Percentiles rank a stretch among this genome's conserved stretches.
phyloP scores from a whole-genome alignment of 1,140 invertebrate species.

The Drosophila orena region DNA sequence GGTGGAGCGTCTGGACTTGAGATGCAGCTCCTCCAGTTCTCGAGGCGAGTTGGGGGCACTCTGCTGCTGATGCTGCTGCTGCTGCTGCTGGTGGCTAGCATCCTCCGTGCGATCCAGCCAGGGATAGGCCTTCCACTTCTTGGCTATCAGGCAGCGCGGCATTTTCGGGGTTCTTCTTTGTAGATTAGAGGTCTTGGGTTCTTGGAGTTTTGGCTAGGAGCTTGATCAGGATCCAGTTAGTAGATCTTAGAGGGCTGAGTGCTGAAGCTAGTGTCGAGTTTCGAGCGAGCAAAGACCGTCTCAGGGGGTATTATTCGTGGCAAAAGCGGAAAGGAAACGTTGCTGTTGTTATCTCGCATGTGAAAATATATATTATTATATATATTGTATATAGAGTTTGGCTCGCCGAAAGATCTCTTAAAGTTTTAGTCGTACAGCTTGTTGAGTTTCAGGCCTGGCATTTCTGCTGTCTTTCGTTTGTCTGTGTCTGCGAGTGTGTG shows the following conservation, averaged over 20 bases:
- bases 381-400: constrained; percentile 49
- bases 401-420: constrained; percentile 73
- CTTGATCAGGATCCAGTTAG: constrained; percentile 30
- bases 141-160: constrained; percentile 95
- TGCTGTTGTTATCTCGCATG: constrained; percentile 74
- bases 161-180: constrained; percentile 84
- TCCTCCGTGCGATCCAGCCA: constrained; percentile 90
- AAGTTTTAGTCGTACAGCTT: constrained; percentile 59
- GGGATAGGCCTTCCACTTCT: constrained; percentile 95
- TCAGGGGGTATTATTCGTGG: constrained; percentile 64
- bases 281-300: constrained; percentile 79
- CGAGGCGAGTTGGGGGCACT: constrained; percentile 56
- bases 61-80: constrained; percentile 12
- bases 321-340: constrained; percentile 82
- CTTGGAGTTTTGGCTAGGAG: constrained; percentile 22
- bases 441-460: constrained; percentile 38
- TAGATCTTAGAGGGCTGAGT: constrained; percentile 59
- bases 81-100: constrained; percentile 36
- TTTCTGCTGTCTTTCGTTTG: constrained; percentile 7
- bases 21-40: constrained; percentile 54
- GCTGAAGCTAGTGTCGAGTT: constrained; percentile 73
- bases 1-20: constrained; percentile 79
- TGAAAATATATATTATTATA: constrained; percentile 47
- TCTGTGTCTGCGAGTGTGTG: constrained; percentile 8
- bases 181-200: constrained; percentile 3